A percentile compares a stretch with the other conserved stretches of the same genome.
These are phyloP conservation scores for Cebus imitator DNA, from an alignment of 2,113 vertebrate genomes.

Conservation along the genomic window DNA sequence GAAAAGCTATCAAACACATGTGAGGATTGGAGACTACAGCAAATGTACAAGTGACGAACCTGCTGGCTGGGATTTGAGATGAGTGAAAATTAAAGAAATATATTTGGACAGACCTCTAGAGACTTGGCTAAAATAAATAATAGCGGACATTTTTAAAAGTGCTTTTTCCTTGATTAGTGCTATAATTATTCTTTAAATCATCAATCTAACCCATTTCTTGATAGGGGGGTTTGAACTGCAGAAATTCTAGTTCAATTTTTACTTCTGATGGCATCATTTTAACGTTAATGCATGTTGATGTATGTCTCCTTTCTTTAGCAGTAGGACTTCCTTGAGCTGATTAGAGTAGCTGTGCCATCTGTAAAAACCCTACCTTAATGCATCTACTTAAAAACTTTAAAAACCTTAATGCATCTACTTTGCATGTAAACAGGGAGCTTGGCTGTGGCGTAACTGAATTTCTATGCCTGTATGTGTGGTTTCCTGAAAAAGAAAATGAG, in stretches of 20 bases:
- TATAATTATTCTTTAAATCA: constrained; percentile 30
- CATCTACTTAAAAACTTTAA: background rate
- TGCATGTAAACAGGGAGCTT: constrained; percentile 35
- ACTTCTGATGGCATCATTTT: constrained; percentile 46
- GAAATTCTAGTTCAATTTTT: constrained; percentile 56
- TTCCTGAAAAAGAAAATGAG: constrained; percentile 75
- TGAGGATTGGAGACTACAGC: background rate
- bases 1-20: background rate
- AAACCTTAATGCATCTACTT: constrained; percentile 12
- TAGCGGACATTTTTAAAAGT: background rate
- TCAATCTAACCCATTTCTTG: background rate
- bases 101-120: constrained; percentile 61
- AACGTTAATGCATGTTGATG: constrained; percentile 28
- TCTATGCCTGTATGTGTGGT: constrained; percentile 70
- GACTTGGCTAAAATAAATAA: constrained; percentile 56
- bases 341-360: constrained; percentile 49
- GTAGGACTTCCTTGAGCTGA: constrained; percentile 58
- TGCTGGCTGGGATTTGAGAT: constrained; percentile 65
- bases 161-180: constrained; percentile 35
- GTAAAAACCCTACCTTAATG: constrained; percentile 44
- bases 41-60: constrained; percentile 24
- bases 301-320: constrained; percentile 54
- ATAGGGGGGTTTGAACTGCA: constrained; percentile 41
- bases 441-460: constrained; percentile 70
- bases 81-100: constrained; percentile 71